phyloP scores from a whole-genome alignment of 2,888 invertebrate genomes.

The Criorhina ranunculi region DNA sequence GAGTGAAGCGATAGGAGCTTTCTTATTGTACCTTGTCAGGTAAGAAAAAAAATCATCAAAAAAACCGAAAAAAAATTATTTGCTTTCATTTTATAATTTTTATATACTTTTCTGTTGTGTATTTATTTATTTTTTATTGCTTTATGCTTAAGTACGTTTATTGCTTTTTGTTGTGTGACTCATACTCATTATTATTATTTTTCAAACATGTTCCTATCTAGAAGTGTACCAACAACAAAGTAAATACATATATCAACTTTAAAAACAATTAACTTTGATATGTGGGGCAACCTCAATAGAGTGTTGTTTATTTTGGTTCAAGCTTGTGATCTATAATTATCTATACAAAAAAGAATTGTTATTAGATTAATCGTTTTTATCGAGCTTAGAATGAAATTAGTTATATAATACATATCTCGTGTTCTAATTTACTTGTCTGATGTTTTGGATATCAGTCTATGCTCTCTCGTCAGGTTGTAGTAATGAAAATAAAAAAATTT shows the following conservation, averaged over 20 bases:
- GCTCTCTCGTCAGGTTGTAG: too few relatives aligned
- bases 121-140: conserved; percentile 37
- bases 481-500: too few relatives aligned
- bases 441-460: too few relatives aligned
- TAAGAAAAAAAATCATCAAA: conserved; percentile 53
- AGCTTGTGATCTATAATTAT: conserved; percentile 4
- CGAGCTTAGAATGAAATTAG: neutral
- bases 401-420: neutral
- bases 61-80: conserved; percentile 26
- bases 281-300: neutral
- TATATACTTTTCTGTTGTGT: conserved; percentile 40
- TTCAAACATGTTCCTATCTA: conserved; percentile 5
- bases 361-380: neutral
- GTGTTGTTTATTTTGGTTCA: neutral
- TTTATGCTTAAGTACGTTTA: conserved; percentile 67
- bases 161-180: conserved; percentile 62
- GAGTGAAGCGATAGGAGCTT: conserved; percentile 67
- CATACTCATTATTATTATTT: conserved; percentile 49
- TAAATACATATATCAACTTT: neutral
- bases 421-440: neutral
- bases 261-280: neutral
- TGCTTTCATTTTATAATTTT: conserved; percentile 42
- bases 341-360: neutral
- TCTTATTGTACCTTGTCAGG: conserved; percentile 68
- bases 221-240: neutral